Conservation (phyloP, 2,113 vertebrate genomes). For the Tringa solitaria region DNA sequence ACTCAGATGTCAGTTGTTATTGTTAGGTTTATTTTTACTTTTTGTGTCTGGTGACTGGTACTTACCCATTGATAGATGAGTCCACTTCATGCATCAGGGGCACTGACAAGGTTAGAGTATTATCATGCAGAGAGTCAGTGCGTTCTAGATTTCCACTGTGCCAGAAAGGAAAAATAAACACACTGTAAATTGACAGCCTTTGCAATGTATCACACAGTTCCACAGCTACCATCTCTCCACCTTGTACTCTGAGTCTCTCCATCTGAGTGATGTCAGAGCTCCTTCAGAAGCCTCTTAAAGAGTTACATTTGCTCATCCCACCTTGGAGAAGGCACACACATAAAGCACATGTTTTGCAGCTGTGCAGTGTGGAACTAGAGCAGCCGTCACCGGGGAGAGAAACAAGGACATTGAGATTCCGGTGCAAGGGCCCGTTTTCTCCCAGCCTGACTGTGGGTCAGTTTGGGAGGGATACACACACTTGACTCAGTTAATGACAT, state of each 20-base stretch:
- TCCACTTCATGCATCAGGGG: conserved; percentile 93
- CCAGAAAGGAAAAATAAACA: conserved; percentile 10
- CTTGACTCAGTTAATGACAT: neutral
- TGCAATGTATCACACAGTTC: neutral
- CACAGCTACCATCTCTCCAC: neutral
- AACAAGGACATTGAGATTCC: neutral
- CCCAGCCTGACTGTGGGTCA: accelerated
- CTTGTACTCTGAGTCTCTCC: neutral
- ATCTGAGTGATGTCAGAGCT: neutral
- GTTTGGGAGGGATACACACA: neutral
- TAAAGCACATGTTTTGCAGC: neutral
- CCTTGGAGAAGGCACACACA: neutral
- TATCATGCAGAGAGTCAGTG: conserved; percentile 83
- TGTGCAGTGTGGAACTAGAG: neutral
- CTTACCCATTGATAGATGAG: conserved; percentile 90
- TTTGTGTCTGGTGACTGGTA: neutral
- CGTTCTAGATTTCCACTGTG: conserved; percentile 87
- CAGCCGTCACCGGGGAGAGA: neutral
- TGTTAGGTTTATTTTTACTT: neutral
- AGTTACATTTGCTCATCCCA: neutral
- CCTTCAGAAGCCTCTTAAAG: neutral
- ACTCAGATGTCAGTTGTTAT: neutral
- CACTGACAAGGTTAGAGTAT: conserved; percentile 83
- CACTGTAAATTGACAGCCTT: neutral
- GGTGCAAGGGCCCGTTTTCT: neutral